Base-by-base conservation (phyloP, 2,113 vertebrate genomes). In the Lucifuga dentata region DNA sequence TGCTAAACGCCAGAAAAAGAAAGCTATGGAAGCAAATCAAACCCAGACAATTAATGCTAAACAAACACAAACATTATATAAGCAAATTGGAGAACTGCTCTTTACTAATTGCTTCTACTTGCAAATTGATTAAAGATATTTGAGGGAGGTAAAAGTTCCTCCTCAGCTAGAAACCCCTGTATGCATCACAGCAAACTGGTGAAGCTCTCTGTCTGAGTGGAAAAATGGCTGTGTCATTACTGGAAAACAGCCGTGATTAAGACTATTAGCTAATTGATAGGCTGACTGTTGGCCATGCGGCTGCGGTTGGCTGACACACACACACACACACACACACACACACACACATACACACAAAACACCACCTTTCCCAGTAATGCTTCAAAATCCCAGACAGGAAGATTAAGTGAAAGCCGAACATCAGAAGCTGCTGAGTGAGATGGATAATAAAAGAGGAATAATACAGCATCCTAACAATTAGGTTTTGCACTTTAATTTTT, bases 241-340 rank as follows among this genome's bases (percentile, higher is more conserved):
- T 48, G 68, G 68, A 60, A 75, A 81, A 64, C 38, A 55, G 53
- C 76, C 56, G 66, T 81, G 74, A 84, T 75, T 70, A 63, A 81
- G 72, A 67, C 87, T 69, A 76, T 90, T 87, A 86, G 84, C 67
- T 89, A 88, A 89, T 86, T 88, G 83, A 86, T 78, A 65, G 77
- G 21, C 46, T 53, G 69, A 73, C 29, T 73, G 55, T 62, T 63
- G 64, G 81, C 66, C 41, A 8, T n/a, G n/a, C 39, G 13, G 45
- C 26, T 11, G 51, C 23, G 17, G 58, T 44, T 17, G 51, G 62
- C 84, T 80, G 75, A 80, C 74, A 65, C 65, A 50, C 80, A 79
- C 74, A 61, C 81, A 73, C 21, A 1, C 45, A 67, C 40, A 46
- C 60, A 10, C 11, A n/a, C n/a, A n/a, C n/a, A n/a, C n/a, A n/a